Evolutionary conservation across 2,888 invertebrate genomes (phyloP).

Genomic region (Pandemis cinnamomeana): DNA sequence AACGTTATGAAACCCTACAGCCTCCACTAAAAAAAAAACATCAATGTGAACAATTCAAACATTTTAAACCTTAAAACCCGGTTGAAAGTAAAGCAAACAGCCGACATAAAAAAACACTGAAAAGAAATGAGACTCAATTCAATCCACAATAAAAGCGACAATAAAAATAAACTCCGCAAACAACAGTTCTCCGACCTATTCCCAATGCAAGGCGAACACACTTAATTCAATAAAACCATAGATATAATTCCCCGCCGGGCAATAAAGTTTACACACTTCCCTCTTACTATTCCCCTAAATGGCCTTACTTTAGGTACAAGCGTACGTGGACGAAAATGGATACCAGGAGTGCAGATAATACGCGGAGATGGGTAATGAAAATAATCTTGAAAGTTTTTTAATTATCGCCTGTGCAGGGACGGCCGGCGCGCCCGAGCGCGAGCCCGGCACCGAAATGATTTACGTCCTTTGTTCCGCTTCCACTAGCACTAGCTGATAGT

Average conservation of each 20-base stretch:
- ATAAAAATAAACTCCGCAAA: constrained; percentile 23
- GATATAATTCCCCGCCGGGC: constrained; percentile 37
- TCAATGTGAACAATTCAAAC: not conserved
- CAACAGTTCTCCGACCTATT: constrained; percentile 13
- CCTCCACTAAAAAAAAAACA: not conserved
- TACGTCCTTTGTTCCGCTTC: constrained; percentile 50
- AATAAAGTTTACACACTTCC: constrained; percentile 33
- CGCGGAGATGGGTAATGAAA: constrained; percentile 51
- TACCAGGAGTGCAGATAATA: constrained; percentile 27
- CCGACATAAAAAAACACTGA: constrained; percentile 8
- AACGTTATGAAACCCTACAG: not conserved
- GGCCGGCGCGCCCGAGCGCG: not conserved
- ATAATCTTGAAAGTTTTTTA: constrained; percentile 66
- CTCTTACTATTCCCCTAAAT: constrained; percentile 48
- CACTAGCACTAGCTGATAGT: constrained; percentile 29
- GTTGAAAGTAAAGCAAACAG: not conserved
- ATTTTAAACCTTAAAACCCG: not conserved
- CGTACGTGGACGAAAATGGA: constrained; percentile 20
- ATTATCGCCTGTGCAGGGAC: constrained; percentile 52
- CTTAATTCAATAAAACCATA: constrained; percentile 43
- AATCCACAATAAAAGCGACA: constrained; percentile 18
- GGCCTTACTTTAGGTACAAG: constrained; percentile 47
- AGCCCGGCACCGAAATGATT: constrained; percentile 51
- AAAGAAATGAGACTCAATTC: constrained; percentile 5
- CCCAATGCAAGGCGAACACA: constrained; percentile 27